phyloP scores from a whole-genome alignment of 1,140 invertebrate genomes.

The Apis laboriosa region DNA sequence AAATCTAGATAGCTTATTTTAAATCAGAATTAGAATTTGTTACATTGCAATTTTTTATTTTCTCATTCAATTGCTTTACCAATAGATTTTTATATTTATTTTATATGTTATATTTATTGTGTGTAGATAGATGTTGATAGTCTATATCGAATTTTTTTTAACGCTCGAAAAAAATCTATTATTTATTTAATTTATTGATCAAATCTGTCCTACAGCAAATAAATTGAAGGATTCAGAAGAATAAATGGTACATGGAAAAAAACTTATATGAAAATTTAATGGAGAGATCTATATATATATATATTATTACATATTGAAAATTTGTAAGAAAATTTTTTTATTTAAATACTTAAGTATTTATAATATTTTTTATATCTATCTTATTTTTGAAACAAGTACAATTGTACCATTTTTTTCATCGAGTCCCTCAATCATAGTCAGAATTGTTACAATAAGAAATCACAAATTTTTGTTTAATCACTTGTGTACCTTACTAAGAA shows the following conservation, averaged over 20 bases:
- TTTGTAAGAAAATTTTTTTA: too few species aligned
- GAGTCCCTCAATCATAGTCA: conserved; percentile 14
- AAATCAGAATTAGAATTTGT: too few species aligned
- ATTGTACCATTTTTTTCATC: too few species aligned
- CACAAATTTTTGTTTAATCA: conserved; percentile 14
- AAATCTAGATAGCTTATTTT: conserved; percentile 5
- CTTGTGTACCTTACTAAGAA: too few species aligned
- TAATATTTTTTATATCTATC: too few species aligned
- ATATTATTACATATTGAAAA: too few species aligned
- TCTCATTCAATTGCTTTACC: background rate
- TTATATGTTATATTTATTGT: background rate
- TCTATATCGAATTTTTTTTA: background rate
- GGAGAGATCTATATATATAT: too few species aligned
- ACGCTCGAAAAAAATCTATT: background rate
- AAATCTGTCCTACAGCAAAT: background rate
- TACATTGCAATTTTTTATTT: conserved; percentile 6
- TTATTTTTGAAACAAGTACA: too few species aligned
- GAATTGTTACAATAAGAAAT: conserved; percentile 47
- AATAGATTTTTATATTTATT: background rate
- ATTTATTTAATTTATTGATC: conserved; percentile 3
- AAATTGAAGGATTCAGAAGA: background rate
- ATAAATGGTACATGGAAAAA: too few species aligned
- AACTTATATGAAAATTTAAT: too few species aligned
- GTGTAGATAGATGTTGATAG: background rate
- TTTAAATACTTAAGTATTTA: too few species aligned